Conservation (phyloP, 1,140 invertebrate species). For the Brachionus asplanchnoidis region DNA sequence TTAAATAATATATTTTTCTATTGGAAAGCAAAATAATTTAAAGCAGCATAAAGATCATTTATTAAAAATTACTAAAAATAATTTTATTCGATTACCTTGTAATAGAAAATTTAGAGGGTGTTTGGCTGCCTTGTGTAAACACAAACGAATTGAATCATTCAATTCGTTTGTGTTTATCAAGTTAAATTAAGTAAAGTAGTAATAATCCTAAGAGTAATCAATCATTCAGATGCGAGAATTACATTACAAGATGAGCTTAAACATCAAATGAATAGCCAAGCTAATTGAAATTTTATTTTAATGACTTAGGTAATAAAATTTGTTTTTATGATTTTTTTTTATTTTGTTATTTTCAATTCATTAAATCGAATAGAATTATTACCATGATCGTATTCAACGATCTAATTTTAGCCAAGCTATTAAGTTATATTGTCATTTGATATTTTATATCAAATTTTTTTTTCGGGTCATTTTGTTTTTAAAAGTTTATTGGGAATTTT, state of each 20-base stretch:
- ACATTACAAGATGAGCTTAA: neutral
- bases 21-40: neutral
- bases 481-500: neutral
- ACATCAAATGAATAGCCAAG: neutral
- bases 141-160: neutral
- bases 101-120: neutral
- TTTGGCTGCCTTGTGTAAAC: neutral
- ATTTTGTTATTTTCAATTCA: neutral
- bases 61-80: neutral
- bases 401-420: neutral
- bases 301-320: neutral
- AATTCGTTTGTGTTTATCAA: no score
- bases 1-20: neutral
- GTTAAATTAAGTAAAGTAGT: neutral
- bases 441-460: neutral
- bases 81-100: neutral
- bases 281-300: neutral
- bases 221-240: neutral
- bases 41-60: neutral
- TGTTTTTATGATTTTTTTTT: neutral
- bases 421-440: neutral
- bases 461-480: neutral
- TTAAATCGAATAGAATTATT: neutral
- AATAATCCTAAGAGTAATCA: constrained; percentile 1
- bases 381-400: neutral